A percentile compares a stretch with the other conserved stretches of the same genome.
These are phyloP conservation scores for Acanthurus lineatus DNA, from an alignment of 2,797 vertebrate genomes.

Conservation along the genomic window DNA sequence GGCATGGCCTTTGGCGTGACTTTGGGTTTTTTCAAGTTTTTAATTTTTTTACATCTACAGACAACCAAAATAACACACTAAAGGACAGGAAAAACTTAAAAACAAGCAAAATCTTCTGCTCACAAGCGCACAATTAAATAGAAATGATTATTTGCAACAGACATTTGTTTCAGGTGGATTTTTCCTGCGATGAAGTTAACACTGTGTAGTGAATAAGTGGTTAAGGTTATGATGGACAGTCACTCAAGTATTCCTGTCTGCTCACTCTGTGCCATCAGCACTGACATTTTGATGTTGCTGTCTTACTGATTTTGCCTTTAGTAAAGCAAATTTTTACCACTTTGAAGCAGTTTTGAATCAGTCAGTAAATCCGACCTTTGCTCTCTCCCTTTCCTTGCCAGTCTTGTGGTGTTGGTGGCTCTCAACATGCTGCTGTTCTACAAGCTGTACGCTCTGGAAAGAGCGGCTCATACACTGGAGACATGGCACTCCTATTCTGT, in stretches of 20 bases:
- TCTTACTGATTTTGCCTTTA: neutral
- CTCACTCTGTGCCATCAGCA: neutral
- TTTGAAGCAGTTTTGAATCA: neutral
- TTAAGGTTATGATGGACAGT: neutral
- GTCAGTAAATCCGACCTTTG: neutral
- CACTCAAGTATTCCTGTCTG: neutral
- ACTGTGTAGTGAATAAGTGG: slow-evolving; percentile 12
- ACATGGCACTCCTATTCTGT: slow-evolving; percentile 93
- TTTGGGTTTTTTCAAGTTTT: too few relatives aligned
- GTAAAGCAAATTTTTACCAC: neutral
- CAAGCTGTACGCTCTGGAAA: slow-evolving; percentile 92
- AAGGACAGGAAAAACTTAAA: too few relatives aligned
- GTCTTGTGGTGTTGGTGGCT: slow-evolving; percentile 90
- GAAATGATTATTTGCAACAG: neutral
- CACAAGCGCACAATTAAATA: neutral
- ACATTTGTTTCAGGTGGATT: slow-evolving; percentile 28
- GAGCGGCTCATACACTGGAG: slow-evolving; percentile 91
- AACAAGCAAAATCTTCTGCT: too few relatives aligned
- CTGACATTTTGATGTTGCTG: neutral
- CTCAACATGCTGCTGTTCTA: slow-evolving; percentile 94
- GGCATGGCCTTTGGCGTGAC: too few relatives aligned
- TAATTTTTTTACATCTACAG: too few relatives aligned
- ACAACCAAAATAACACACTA: too few relatives aligned
- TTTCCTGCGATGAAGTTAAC: slow-evolving; percentile 29
- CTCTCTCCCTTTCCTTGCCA: slow-evolving; percentile 61